phyloP scores from a whole-genome alignment of 2,113 vertebrate genomes.

The Calidris pygmaea region DNA sequence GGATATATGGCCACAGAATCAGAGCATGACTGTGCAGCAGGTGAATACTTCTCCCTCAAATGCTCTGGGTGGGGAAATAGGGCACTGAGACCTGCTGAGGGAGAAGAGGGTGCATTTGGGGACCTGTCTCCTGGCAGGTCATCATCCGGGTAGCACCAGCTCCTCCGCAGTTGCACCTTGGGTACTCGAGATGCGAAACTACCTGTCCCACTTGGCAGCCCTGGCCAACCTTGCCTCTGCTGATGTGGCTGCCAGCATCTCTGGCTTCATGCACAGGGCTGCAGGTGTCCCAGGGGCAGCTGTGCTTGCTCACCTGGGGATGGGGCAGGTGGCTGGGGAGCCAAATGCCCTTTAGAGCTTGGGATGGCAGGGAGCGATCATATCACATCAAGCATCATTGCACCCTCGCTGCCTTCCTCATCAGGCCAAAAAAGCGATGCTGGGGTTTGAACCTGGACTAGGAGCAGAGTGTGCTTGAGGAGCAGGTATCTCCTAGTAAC shows the following conservation, averaged over 20 bases:
- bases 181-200: not conserved
- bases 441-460: not conserved
- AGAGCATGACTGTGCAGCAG: not conserved
- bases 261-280: not conserved
- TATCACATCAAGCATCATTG: not conserved
- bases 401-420: not conserved
- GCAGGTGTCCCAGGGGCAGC: not conserved
- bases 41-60: not conserved
- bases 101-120: not conserved
- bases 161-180: not conserved
- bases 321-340: not conserved
- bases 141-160: not conserved
- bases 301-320: not conserved
- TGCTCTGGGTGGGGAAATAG: not conserved
- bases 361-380: not conserved
- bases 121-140: not conserved
- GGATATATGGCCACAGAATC: not conserved
- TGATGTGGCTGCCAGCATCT: not conserved
- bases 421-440: not conserved
- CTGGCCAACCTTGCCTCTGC: not conserved
- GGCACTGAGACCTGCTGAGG: not conserved
- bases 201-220: not conserved
- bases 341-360: not conserved
- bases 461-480: not conserved
- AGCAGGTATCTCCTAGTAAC: not conserved